Evolutionary conservation across 2,888 invertebrate species (phyloP), one percentile per base, ranked within the genome.

Genomic region (Camponotus fellah): DNA sequence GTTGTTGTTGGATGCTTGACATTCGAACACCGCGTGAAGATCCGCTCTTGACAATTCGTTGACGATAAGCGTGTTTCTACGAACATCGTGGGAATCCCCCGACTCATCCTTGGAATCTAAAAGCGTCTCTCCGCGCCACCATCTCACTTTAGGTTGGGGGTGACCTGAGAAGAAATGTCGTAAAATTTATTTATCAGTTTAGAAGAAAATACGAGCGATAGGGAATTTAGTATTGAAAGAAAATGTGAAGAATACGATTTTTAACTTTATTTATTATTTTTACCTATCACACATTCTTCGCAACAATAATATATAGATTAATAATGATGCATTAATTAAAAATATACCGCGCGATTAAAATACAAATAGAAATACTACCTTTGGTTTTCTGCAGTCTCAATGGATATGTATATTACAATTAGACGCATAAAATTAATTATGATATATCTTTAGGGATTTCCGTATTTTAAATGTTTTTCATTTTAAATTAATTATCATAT

Each of bases 1-100:
- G 93, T 97, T 97, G 94, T 96, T 97, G 95, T 97, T 98, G 91
- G 97, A 96, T 43, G 97, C 97, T 95, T 97, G 97, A 94, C 98
- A 98, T 85, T 97, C 97, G 95, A 97, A 97, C 88, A 96, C 96
- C 84, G 97, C 97, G 95, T 97, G 97, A 89, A 97, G 96, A 95
- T 97, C 97, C 86, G 96, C 96, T 91, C 97, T 96, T 91, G 96
- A 96, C 91, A 98, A 95, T 90, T 96, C 95, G 85, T 95, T 95
- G 84, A 97, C 95, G 91, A 96, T 94, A 91, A 97, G 95, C 91
- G 96, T 96, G 94, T 96, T 97, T 90, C 96, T 96, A 91, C 96
- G 96, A 87, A 96, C 95, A n/a, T 82, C 88, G 86, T 95, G 95
- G 85, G 95, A 95, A 32, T 95, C 95, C 53, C 95, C 95, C 21